These are phyloP conservation scores for Amblyornis subalaris DNA, from an alignment of 2,113 vertebrate species.

Conservation along the genomic window DNA sequence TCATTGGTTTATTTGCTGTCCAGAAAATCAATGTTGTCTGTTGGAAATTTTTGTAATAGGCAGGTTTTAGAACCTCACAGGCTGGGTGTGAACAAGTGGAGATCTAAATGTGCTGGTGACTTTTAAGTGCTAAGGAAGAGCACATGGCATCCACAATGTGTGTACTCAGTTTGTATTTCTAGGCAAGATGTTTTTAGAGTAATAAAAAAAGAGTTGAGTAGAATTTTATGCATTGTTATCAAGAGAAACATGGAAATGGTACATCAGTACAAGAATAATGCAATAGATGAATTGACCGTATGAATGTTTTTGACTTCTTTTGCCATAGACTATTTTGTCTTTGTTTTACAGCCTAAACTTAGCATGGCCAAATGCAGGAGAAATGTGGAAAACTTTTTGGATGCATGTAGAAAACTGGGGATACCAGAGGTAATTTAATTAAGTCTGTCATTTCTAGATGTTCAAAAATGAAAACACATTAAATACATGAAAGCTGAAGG, in stretches of 20 bases:
- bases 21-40: not conserved
- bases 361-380: conserved; percentile 98
- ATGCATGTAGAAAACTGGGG: conserved; percentile 92
- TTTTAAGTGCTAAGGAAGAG: not conserved
- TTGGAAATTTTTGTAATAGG: not conserved
- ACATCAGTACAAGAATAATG: not conserved
- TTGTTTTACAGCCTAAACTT: conserved; percentile 87
- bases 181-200: not conserved
- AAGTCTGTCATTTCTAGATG: not conserved
- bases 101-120: not conserved
- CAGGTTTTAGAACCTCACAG: not conserved
- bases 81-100: not conserved
- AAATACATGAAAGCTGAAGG: not conserved
- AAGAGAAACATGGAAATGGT: not conserved
- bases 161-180: not conserved
- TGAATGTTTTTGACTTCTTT: not conserved
- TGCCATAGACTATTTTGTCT: not conserved
- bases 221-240: not conserved
- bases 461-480: not conserved
- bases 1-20: not conserved
- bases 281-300: not conserved
- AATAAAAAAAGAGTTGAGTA: not conserved
- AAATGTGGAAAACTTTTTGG: conserved; percentile 96
- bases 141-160: not conserved
- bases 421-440: conserved; percentile 86